phyloP scores from a whole-genome alignment of 1,140 invertebrate genomes.

The Zaprionus nigranus region DNA sequence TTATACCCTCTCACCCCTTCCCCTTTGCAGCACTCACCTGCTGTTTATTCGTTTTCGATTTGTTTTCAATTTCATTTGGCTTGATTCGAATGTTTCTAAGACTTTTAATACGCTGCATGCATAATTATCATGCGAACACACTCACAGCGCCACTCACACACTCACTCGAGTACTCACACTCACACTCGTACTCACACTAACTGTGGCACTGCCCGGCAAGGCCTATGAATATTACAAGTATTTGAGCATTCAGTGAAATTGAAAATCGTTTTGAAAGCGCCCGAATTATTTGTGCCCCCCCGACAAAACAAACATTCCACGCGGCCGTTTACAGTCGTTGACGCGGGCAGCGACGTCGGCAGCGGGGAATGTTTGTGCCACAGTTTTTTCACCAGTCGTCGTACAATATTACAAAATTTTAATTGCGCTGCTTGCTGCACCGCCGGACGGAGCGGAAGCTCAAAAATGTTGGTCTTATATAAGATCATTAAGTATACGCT shows the following conservation, averaged over 20 bases:
- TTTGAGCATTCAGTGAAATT: conserved; percentile 67
- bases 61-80: conserved; percentile 73
- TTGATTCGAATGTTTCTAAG: conserved; percentile 68
- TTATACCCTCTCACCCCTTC: conserved; percentile 25
- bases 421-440: conserved; percentile 62
- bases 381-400: conserved; percentile 55
- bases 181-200: conserved; percentile 17
- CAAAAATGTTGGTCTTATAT: background rate
- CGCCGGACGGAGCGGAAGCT: background rate
- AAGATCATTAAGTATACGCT: conserved; percentile 10
- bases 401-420: conserved; percentile 73
- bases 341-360: background rate
- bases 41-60: conserved; percentile 57
- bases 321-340: conserved; percentile 60
- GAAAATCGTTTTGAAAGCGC: conserved; percentile 79
- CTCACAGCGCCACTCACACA: conserved; percentile 6
- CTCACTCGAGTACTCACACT: conserved; percentile 23
- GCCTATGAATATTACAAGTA: conserved; percentile 52
- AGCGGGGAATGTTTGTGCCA: conserved; percentile 66
- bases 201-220: conserved; percentile 20
- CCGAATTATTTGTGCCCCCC: conserved; percentile 66
- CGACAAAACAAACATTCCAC: conserved; percentile 64
- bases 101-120: conserved; percentile 70
- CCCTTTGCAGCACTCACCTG: background rate
- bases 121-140: conserved; percentile 70